Conservation (phyloP, 2,797 vertebrate genomes). For the Acanthopagrus latus region DNA sequence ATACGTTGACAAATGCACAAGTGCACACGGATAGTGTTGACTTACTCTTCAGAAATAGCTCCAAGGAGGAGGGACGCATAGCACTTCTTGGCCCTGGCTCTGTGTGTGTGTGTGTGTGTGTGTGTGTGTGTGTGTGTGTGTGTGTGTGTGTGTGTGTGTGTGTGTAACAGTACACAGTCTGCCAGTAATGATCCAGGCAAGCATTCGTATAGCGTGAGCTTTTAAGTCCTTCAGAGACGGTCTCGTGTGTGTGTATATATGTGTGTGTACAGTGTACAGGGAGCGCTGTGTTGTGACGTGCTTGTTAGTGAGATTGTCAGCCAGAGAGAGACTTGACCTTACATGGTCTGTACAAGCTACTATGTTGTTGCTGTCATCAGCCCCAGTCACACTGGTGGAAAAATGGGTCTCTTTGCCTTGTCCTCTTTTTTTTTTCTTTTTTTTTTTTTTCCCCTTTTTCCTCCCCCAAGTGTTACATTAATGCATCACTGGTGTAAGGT, state of each 20-base stretch:
- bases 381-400: constrained; percentile 45
- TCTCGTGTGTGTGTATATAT: constrained; percentile 30
- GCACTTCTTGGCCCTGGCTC: constrained; percentile 37
- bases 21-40: background rate
- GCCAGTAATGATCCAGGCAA: constrained; percentile 62
- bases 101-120: no score
- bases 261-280: constrained; percentile 37
- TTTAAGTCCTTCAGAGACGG: constrained; percentile 44
- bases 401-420: constrained; percentile 53
- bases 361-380: constrained; percentile 70
- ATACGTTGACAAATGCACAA: background rate
- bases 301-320: constrained; percentile 77
- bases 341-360: constrained; percentile 72
- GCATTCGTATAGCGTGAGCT: constrained; percentile 51
- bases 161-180: constrained; percentile 28
- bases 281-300: constrained; percentile 52
- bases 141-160: constrained; percentile 34
- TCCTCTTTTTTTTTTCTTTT: background rate
- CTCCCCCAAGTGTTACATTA: background rate
- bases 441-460: background rate
- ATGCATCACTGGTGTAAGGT: background rate
- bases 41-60: constrained; percentile 31
- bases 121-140: no score
- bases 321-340: constrained; percentile 75
- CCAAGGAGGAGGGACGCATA: constrained; percentile 19